Base-by-base conservation (phyloP, 2,888 invertebrate species). In the Pediacus dermestoides region DNA sequence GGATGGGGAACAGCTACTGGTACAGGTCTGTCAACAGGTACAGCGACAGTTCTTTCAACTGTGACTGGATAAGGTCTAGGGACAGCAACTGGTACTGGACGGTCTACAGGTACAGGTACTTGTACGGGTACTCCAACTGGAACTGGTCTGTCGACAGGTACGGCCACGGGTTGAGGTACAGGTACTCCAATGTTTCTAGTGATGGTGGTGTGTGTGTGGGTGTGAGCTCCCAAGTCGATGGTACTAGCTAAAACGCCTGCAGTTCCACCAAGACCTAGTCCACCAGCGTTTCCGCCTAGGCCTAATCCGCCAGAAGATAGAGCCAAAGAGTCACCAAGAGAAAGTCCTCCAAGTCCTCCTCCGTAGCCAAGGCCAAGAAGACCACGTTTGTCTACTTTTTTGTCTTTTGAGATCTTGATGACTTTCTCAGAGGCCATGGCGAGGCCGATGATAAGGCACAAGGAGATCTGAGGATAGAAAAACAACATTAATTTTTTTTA, bases 21-120 rank as follows among this genome's bases (percentile, higher is more conserved):
- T 11, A 64, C 57, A 30, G 60, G 61, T 31, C 61, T 57, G 30
- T 67, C 65, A 0, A 82, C 77, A 27, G 73, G 64, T 10, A 79
- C 74, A 0, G 75, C 70, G 16, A 75, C 71, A 1, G 74, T 73
- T 37, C 73, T 66, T 44, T 75, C 74, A 1, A 76, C 72, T 1
- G 80, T 78, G 0, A 75, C 72, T 69, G 74, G 41, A 21, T 50
- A 44, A 3, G 46, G 45, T 13, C 42, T 39, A 16, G 52, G 53
- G 13, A 49, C 61, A 11, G 58, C 52, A 2, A 64, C 60, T n/a
- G 61, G 74, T 1, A 76, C 74, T 0, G 77, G 75, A 42, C 77
- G 73, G 6, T 76, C 70, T 4, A 78, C 73, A 1, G 74, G 76
- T 15, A 74, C 72, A 2, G 59, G 53, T 23, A 54, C 51, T 1